phyloP scores from a whole-genome alignment of 2,888 invertebrate genomes.

The Thera obeliscata region DNA sequence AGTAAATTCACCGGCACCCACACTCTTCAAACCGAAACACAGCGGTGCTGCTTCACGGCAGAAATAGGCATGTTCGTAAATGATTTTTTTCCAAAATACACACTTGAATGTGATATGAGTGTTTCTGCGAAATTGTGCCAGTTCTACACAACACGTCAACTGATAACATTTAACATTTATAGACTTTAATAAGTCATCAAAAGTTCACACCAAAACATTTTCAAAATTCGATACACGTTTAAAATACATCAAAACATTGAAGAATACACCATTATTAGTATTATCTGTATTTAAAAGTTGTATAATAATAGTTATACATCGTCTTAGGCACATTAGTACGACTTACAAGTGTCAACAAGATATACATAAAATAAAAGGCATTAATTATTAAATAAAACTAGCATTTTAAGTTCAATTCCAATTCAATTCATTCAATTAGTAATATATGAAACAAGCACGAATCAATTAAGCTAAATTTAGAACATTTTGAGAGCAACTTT shows the following conservation, averaged over 20 bases:
- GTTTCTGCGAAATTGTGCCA: slow-evolving; percentile 16
- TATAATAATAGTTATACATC: slow-evolving; percentile 38
- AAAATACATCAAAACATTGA: slow-evolving; percentile 41
- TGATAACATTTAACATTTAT: slow-evolving; percentile 1
- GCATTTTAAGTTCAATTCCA: slow-evolving; percentile 3
- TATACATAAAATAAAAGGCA: slow-evolving; percentile 12
- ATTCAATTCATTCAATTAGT: neutral
- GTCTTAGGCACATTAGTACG: slow-evolving; percentile 65
- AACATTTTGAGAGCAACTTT: slow-evolving; percentile 30
- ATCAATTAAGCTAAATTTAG: slow-evolving; percentile 14
- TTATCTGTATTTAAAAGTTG: slow-evolving; percentile 39
- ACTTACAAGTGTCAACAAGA: slow-evolving; percentile 20
- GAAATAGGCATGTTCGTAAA: too few relatives aligned
- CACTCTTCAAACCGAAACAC: too few relatives aligned
- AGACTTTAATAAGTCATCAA: slow-evolving; percentile 12
- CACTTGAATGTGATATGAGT: slow-evolving; percentile 9
- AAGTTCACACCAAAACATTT: slow-evolving; percentile 41
- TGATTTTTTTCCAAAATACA: neutral
- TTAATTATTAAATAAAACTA: neutral
- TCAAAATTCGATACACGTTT: slow-evolving; percentile 40
- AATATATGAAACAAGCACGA: slow-evolving; percentile 6
- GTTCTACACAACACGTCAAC: slow-evolving; percentile 14
- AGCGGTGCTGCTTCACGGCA: too few relatives aligned
- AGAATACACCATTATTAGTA: slow-evolving; percentile 45
- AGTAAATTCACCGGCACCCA: too few relatives aligned